These are phyloP conservation scores for Sinocyclocheilus anshuiensis DNA, from an alignment of 2,113 vertebrate genomes.

Conservation along the genomic window DNA sequence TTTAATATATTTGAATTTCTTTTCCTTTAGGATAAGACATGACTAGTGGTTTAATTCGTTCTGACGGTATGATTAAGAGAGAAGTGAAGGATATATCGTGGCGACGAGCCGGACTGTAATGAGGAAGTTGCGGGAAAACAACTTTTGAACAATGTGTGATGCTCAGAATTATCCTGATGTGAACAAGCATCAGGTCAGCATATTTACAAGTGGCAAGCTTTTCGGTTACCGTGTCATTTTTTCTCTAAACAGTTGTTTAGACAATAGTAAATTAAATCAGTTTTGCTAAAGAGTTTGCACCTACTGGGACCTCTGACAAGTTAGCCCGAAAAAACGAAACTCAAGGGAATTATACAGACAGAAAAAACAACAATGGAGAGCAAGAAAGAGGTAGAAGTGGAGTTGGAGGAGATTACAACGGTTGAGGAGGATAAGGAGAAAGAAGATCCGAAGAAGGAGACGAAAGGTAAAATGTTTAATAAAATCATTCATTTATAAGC, in stretches of 20 bases:
- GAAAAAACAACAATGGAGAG: constrained; percentile 33
- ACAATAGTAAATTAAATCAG: neutral
- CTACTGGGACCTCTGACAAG: neutral
- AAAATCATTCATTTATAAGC: neutral
- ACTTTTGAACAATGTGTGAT: constrained; percentile 17
- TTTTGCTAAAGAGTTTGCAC: constrained; percentile 3
- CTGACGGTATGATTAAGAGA: constrained; percentile 8
- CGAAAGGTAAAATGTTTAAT: constrained; percentile 47
- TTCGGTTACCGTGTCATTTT: neutral
- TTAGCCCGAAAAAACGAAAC: constrained; percentile 44
- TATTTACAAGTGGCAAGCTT: neutral
- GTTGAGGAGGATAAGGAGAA: constrained; percentile 16
- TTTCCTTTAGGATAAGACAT: neutral
- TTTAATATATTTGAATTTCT: neutral
- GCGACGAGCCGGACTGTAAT: neutral
- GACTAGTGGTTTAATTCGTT: neutral
- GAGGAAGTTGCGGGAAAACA: constrained; percentile 34
- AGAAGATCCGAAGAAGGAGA: neutral
- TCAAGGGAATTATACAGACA: constrained; percentile 48
- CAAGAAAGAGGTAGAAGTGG: constrained; percentile 62
- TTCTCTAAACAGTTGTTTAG: neutral
- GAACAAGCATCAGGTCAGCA: neutral
- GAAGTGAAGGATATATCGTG: constrained; percentile 37
- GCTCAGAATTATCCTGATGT: neutral
- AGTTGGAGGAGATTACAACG: constrained; percentile 15